Base-by-base conservation (phyloP, 2,888 invertebrate genomes). In the Scaptomyza polygonia region DNA sequence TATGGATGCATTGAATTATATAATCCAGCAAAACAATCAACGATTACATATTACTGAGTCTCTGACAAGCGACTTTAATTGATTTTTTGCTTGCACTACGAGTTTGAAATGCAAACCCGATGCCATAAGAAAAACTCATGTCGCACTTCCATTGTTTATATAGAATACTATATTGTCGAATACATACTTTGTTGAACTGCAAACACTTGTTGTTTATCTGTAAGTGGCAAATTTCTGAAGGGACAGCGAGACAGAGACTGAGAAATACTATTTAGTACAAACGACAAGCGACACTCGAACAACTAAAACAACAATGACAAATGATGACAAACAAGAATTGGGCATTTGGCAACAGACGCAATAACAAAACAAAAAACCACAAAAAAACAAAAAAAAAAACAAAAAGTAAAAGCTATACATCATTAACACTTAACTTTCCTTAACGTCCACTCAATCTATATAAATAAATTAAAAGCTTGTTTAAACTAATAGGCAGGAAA, bases 201-300 rank as follows among this genome's bases (percentile, higher is more conserved):
- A 73, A 68, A 72, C 54, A 72, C 52, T 72, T 59, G 25, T 42
- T 69, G 65, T 69, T 66, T 69, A 66, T 70, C 70, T 61, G 7
- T 30, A 44, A 61, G 40, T 70, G 61, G 29, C 58, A 43, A 43
- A 43, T 32, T 25, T 45, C 9, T n/a, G 47, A 53, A 40, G 44
- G 30, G 57, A 32, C 30, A 34, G 34, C 44, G n/a, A 25, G 57
- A 32, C 30, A 34, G 34, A 49, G n/a, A 25, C 32, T 11, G 6
- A 14, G 14, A 36, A 16, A 32, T 5, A n/a, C n/a, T n/a, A n/a
- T n/a, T n/a, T n/a, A 25, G 25, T 25, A 25, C 45, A 16, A 4
- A 25, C 45, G n/a, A 39, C n/a, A n/a, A n/a, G n/a, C 29, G 27
- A 25, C 27, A 53, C 40, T 18, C 16, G 12, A 48, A 29, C 5